These are phyloP conservation scores for Stegastes partitus DNA, from an alignment of 2,113 vertebrate species.

Conservation along the genomic window DNA sequence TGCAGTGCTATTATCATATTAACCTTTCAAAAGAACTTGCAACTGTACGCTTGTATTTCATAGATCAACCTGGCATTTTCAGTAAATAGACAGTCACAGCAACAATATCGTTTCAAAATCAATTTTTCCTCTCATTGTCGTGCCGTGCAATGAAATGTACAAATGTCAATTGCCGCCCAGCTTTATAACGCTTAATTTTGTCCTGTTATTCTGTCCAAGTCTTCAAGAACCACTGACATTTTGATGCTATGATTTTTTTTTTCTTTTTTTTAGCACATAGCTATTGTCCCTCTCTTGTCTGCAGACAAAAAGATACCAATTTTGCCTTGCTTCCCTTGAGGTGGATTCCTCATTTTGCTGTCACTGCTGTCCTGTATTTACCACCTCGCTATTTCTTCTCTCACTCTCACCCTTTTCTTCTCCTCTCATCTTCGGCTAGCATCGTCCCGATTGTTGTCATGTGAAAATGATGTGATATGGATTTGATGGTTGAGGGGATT, in stretches of 20 bases:
- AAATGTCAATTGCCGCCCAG: conserved; percentile 6
- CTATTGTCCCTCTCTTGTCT: conserved; percentile 19
- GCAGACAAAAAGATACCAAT: conserved; percentile 34
- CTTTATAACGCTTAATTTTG: conserved; percentile 30
- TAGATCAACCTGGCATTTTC: not conserved
- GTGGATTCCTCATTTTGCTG: conserved; percentile 50
- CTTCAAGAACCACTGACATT: conserved; percentile 33
- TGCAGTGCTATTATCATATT: not conserved
- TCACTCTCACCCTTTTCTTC: conserved; percentile 19
- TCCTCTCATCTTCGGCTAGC: not conserved
- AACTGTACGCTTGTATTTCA: not conserved
- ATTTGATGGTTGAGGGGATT: conserved; percentile 34
- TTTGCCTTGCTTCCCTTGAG: conserved; percentile 41
- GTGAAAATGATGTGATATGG: conserved; percentile 42
- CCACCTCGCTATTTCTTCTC: conserved; percentile 49
- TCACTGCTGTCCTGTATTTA: conserved; percentile 57
- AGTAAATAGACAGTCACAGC: not conserved
- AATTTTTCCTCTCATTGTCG: not conserved
- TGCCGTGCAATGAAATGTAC: not conserved
- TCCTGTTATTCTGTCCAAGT: conserved; percentile 35
- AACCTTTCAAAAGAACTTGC: not conserved
- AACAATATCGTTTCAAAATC: not conserved
- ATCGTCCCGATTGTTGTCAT: conserved; percentile 16
- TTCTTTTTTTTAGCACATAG: conserved; percentile 7
- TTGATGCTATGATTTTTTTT: conserved; percentile 30